A percentile compares a stretch with the other conserved stretches of the same genome.
Conservation (phyloP, 2,113 vertebrate genomes). For the Ctenodactylus gundi region DNA sequence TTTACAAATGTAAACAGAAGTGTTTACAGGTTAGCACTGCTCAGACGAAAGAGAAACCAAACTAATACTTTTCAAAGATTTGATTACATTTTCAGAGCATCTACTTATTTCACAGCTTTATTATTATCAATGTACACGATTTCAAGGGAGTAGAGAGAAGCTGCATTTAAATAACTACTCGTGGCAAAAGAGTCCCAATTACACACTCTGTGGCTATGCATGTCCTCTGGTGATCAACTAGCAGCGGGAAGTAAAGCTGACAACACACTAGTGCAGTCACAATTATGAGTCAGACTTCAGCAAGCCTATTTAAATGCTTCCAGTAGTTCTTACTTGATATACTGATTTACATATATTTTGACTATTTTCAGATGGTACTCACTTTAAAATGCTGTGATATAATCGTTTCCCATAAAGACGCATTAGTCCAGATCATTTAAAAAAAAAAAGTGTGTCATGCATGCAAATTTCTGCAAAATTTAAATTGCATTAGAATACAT, state of each 20-base stretch:
- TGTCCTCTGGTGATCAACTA: slow-evolving; percentile 70
- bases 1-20: slow-evolving; percentile 19
- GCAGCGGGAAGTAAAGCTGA: slow-evolving; percentile 66
- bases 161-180: slow-evolving; percentile 74
- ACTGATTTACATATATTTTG: slow-evolving; percentile 73
- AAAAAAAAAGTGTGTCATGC: slow-evolving; percentile 42
- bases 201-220: slow-evolving; percentile 73
- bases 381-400: slow-evolving; percentile 59
- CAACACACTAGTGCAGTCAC: slow-evolving; percentile 63
- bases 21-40: slow-evolving; percentile 35
- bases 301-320: slow-evolving; percentile 72
- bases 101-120: slow-evolving; percentile 66
- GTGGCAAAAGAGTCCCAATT: slow-evolving; percentile 67
- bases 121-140: slow-evolving; percentile 70
- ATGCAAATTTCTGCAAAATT: slow-evolving; percentile 58
- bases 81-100: slow-evolving; percentile 65
- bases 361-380: slow-evolving; percentile 59
- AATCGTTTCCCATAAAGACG: slow-evolving; percentile 61
- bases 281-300: slow-evolving; percentile 76
- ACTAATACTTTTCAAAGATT: slow-evolving; percentile 45
- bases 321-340: slow-evolving; percentile 70
- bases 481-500: slow-evolving; percentile 48
- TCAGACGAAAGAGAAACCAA: background rate
- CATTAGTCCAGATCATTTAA: slow-evolving; percentile 36
- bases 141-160: slow-evolving; percentile 54